These are phyloP conservation scores for Trematomus bernacchii DNA, from an alignment of 2,797 vertebrate species.

Conservation along the genomic window DNA sequence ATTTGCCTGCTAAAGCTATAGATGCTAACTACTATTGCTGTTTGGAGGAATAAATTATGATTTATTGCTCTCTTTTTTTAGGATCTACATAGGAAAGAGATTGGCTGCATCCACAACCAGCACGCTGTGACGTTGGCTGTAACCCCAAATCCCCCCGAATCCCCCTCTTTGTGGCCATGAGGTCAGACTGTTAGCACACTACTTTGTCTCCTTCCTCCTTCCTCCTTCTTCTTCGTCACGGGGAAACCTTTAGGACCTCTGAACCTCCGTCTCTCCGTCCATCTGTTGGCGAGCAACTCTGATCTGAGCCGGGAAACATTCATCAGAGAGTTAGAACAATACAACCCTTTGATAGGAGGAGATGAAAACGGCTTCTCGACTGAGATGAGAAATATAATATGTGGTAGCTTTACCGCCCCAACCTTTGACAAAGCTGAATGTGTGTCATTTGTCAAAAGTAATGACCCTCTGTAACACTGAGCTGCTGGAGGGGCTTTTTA, in stretches of 20 bases:
- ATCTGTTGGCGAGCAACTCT: no score
- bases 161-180: slow-evolving; percentile 51
- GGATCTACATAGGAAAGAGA: slow-evolving; percentile 86
- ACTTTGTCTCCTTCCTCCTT: slow-evolving; percentile 55
- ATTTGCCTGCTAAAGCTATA: neutral
- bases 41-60: neutral
- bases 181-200: slow-evolving; percentile 59
- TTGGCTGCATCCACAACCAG: slow-evolving; percentile 83
- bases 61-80: slow-evolving; percentile 50
- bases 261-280: slow-evolving; percentile 29
- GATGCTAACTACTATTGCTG: neutral
- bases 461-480: slow-evolving; percentile 57
- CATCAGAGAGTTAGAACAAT: slow-evolving; percentile 56
- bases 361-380: slow-evolving; percentile 46
- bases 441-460: slow-evolving; percentile 73
- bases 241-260: slow-evolving; percentile 70
- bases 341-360: slow-evolving; percentile 60
- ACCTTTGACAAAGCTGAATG: slow-evolving; percentile 63
- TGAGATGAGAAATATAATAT: slow-evolving; percentile 61
- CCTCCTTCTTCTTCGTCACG: slow-evolving; percentile 36
- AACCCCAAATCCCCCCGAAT: slow-evolving; percentile 31
- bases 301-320: slow-evolving; percentile 45
- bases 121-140: slow-evolving; percentile 77
- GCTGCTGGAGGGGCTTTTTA: slow-evolving; percentile 50
- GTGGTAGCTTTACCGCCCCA: slow-evolving; percentile 51